Base-by-base conservation (phyloP, 2,797 vertebrate species). In the Tadarida brasiliensis region DNA sequence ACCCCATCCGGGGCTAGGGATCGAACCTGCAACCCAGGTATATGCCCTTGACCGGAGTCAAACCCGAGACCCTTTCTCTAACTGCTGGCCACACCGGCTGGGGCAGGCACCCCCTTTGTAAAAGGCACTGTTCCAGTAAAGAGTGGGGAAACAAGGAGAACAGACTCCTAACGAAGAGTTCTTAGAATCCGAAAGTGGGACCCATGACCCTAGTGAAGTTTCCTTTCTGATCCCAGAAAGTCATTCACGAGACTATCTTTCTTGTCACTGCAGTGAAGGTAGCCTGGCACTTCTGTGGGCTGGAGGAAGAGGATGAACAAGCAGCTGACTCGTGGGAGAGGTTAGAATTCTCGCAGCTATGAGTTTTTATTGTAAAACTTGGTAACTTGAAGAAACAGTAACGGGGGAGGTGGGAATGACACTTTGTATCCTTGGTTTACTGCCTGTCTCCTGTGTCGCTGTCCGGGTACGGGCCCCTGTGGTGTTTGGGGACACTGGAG, bases 131-230 rank as follows among this genome's bases (percentile, higher is more conserved):
- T 14, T 14, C 7, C 49, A 11, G 49, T 51, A 51, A 14, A 51
- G 49, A 9, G 1, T 11, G 49, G 49, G 44, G 59, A 22, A 57
- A n/a, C 51, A 83, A 67, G n/a, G 39, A 85, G 91, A 81, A 87
- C 28, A 67, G n/a, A 51, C 24, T 56, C 70, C 87, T 90, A 44
- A 84, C 24, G 28, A 92, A 92, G 86, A 54, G 33, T 81, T n/a
- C n/a, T n/a, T 78, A 57, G 84, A 92, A 44, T 90, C 39, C 73
- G 94, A 61, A 94, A 82, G 35, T 74, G 11, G 68, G 28, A 57
- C 73, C 44, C 9, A 5, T 35, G 57, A 74, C 39, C 15, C 44
- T 30, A 59, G 33, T 15, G 28, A 59, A 9, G 16, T 84, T 90
- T 49, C 70, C 49, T 76, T 39, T 15, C 33, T 71, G 20, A 68